Evolutionary conservation across 30 jellyfish, hydroid and myxozoan species (phyloP).

Genomic region (Chironex yamaguchii): DNA sequence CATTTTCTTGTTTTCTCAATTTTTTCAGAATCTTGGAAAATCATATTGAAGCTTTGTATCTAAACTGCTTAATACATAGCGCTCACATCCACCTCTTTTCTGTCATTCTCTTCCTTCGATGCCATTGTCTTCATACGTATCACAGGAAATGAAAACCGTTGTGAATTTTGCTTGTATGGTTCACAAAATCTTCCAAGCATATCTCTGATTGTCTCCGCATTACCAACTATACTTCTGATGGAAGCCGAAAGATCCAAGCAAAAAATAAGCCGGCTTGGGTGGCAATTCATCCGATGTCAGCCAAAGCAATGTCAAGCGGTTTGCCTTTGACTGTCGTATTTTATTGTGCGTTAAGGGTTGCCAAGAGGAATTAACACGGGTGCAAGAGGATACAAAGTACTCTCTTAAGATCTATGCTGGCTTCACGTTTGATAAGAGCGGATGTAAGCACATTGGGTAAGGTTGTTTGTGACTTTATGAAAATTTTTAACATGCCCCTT

Average conservation of each 20-base stretch:
- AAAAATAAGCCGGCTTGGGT: no score
- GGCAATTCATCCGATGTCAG: no score
- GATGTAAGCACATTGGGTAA: conserved; percentile 29
- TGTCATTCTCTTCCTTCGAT: conserved; percentile 19
- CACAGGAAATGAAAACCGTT: conserved; percentile 25
- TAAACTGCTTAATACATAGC: conserved; percentile 27
- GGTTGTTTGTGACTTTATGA: no score
- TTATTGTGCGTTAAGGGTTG: background rate
- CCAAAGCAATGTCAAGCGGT: no score
- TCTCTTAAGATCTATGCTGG: conserved; percentile 33
- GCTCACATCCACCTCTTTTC: conserved; percentile 36
- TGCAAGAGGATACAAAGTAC: conserved; percentile 37
- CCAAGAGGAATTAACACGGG: no score
- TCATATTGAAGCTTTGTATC: conserved; percentile 31
- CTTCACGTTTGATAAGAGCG: conserved; percentile 18
- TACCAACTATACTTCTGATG: conserved; percentile 5
- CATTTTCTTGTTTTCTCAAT: conserved; percentile 46
- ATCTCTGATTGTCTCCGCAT: conserved; percentile 5
- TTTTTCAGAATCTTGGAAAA: conserved; percentile 3
- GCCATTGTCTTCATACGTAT: conserved; percentile 10
- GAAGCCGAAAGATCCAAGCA: no score
- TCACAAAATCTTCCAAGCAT: conserved; percentile 15
- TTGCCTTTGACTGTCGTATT: conserved; percentile 13
- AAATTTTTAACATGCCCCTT: no score
- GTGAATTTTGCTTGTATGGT: conserved; percentile 2